These are phyloP conservation scores for Clinocottus analis DNA, from an alignment of 2,113 vertebrate genomes.

Conservation along the genomic window DNA sequence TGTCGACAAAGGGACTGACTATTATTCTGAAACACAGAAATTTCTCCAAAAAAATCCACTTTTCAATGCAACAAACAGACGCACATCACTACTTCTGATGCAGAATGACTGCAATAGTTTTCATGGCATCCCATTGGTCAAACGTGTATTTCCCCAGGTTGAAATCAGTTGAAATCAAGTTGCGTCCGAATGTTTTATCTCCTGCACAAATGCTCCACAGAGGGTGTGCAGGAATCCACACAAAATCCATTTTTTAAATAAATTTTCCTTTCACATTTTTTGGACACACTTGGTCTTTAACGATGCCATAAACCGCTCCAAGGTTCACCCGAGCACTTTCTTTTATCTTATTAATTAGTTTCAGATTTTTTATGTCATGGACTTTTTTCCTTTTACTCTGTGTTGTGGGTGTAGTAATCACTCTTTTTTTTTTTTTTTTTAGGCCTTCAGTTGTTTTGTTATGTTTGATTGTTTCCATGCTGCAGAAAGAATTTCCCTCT, in stretches of 20 bases:
- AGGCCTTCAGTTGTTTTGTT: background rate
- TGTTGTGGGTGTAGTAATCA: background rate
- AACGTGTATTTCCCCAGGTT: background rate
- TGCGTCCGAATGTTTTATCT: background rate
- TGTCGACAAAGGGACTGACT: background rate
- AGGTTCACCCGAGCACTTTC: background rate
- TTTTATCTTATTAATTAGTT: background rate
- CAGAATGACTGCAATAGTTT: background rate
- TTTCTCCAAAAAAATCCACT: background rate
- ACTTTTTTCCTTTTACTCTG: background rate
- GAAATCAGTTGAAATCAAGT: background rate
- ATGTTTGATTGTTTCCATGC: constrained; percentile 32
- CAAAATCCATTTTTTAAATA: background rate
- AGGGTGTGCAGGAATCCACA: background rate
- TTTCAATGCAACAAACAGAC: background rate
- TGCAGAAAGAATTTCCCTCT: constrained; percentile 12
- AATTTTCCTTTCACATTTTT: background rate
- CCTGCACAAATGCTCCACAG: no score
- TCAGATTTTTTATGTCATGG: background rate
- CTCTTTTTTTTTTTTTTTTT: no score
- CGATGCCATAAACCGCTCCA: background rate
- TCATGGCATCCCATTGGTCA: background rate
- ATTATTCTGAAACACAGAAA: background rate
- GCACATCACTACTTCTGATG: background rate
- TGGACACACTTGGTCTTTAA: background rate